Conservation (phyloP, 2,888 invertebrate genomes). For the Orthosia cruda region DNA sequence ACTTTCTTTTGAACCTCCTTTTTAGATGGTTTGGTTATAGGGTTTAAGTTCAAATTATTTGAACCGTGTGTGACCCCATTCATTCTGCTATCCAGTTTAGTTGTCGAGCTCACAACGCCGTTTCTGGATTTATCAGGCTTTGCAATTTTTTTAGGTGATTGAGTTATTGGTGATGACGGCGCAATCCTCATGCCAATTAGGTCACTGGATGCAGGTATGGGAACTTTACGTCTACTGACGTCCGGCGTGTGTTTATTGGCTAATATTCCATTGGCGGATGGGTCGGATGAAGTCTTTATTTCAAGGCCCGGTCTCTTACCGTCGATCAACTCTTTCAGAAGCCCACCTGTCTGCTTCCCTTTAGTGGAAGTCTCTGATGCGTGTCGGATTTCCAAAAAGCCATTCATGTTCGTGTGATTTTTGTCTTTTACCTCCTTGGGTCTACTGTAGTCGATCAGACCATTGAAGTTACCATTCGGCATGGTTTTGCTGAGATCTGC, state of each 20-base stretch:
- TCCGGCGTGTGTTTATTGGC: conserved; percentile 71
- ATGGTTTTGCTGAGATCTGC: conserved; percentile 79
- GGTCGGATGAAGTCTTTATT: conserved; percentile 77
- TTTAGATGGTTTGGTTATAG: conserved; percentile 81
- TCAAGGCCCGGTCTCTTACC: conserved; percentile 79
- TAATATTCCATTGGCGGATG: conserved; percentile 84
- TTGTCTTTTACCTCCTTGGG: conserved; percentile 80
- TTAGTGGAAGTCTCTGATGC: conserved; percentile 79
- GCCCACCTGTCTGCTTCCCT: conserved; percentile 76
- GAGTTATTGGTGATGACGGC: conserved; percentile 76
- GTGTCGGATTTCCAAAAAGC: conserved; percentile 84
- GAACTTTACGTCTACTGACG: conserved; percentile 79
- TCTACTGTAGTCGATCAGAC: conserved; percentile 80
- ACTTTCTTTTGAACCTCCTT: conserved; percentile 82
- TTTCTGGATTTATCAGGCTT: conserved; percentile 82
- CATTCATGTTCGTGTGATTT: conserved; percentile 82
- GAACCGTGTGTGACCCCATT: conserved; percentile 89
- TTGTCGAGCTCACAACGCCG: conserved; percentile 87
- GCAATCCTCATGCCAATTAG: conserved; percentile 78
- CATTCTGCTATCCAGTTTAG: conserved; percentile 88
- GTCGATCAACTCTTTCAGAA: conserved; percentile 81
- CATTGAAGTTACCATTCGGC: conserved; percentile 74
- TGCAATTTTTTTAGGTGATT: conserved; percentile 79
- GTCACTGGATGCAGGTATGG: conserved; percentile 81
- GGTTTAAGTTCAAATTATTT: conserved; percentile 86